Conservation (phyloP, 2,888 invertebrate species). For the Mycalesis mineus region DNA sequence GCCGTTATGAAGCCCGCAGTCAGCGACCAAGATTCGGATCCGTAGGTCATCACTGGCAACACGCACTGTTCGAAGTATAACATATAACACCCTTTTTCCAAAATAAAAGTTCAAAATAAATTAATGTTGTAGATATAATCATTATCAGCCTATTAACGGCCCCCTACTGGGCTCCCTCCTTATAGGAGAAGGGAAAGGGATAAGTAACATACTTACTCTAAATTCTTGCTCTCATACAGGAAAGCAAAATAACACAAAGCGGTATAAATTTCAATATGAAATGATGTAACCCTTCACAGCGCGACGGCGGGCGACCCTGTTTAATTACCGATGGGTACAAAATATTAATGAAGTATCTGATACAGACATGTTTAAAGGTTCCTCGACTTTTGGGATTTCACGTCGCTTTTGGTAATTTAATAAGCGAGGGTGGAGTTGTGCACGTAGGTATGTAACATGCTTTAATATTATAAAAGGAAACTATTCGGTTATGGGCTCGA, state of each 20-base stretch:
- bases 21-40: no score
- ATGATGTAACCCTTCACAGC: conserved; percentile 35
- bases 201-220: no score
- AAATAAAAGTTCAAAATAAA: no score
- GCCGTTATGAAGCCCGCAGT: no score
- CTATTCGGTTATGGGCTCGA: background rate
- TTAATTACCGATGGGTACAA: conserved; percentile 59
- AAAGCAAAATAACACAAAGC: conserved; percentile 1
- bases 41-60: no score
- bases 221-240: no score
- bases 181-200: no score
- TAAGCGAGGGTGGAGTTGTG: conserved; percentile 24
- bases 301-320: conserved; percentile 33
- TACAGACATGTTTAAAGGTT: conserved; percentile 51
- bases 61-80: no score
- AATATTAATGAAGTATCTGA: conserved; percentile 71
- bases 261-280: conserved; percentile 20
- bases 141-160: no score
- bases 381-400: conserved; percentile 31
- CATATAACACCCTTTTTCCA: no score
- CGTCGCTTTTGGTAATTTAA: conserved; percentile 42
- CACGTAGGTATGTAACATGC: background rate
- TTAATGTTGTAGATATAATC: no score
- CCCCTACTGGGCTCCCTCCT: no score
- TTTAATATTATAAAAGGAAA: background rate